Conservation (phyloP, 2,797 vertebrate species). For the Orestias chungarensis region DNA sequence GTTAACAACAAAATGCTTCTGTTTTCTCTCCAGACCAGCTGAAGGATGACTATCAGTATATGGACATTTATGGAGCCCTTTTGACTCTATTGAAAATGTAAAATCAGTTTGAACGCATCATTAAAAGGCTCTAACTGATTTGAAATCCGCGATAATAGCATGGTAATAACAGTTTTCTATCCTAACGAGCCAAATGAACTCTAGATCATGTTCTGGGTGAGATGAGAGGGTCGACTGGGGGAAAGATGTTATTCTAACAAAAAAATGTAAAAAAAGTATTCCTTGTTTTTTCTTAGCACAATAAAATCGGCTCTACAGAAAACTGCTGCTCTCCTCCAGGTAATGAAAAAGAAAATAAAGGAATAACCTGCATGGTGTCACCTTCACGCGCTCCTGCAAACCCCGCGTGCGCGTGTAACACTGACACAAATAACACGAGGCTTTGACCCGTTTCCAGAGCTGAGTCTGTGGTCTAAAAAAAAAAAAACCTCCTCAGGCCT, state of each 20-base stretch:
- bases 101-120: neutral
- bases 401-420: constrained; percentile 61
- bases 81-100: too few relatives aligned
- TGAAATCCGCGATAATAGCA: neutral
- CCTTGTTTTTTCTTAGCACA: neutral
- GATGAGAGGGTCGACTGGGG: neutral
- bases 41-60: neutral
- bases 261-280: neutral
- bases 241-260: neutral
- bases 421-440: constrained; percentile 66
- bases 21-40: neutral
- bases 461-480: neutral
- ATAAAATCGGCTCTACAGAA: neutral
- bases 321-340: neutral
- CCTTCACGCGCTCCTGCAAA: constrained; percentile 44
- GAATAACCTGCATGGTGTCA: constrained; percentile 26
- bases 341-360: neutral
- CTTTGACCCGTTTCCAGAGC: constrained; percentile 53
- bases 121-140: neutral
- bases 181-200: neutral
- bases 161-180: too few relatives aligned
- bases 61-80: too few relatives aligned
- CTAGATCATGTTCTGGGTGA: neutral
- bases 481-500: constrained; percentile 16
- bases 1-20: neutral